Base-by-base conservation (phyloP, 2,888 invertebrate species). In the Alsophila aescularia region DNA sequence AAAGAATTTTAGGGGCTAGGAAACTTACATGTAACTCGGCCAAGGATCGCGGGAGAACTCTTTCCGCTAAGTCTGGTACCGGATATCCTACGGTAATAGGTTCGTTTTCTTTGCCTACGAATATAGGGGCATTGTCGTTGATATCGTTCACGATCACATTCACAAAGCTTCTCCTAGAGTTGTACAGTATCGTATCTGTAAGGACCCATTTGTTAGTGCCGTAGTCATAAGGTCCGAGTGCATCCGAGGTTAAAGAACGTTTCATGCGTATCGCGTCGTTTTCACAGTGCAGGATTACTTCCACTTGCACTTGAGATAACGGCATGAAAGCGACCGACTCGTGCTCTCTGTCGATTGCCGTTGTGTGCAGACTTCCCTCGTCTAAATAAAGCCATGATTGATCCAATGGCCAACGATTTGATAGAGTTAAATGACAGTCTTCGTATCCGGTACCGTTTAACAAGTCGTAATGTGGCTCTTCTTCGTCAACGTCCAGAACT, bases 111-210 rank as follows among this genome's bases (percentile, higher is more conserved):
- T 81, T 83, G 1, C 75, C 80, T 18, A 77, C 59, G 62, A 93
- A 93, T 72, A 85, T 75, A 0, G 93, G 93, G 3, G 61, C 34
- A 62, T 93, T 89, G 60, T 93, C 92, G 64, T 93, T 93, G n/a
- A 89, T 88, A 60, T 93, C 93, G 14, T 88, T 87, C 0, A 93
- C 89, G 52, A 93, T 87, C 37, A 93, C 70, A 58, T 90, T 90
- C 1, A 93, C 83, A 29, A 90, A 72, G 61, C 87, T 90, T 37
- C 83, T 73, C 58, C 83, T 77, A 0, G 84, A 67, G 51, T 90
- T 81, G 65, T 79, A 86, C 2, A 60, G 58, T 42, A 92, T 90
- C 3, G 85, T 72, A 43, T 90, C 84, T 9, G 88, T 78, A 32
- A 88, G 69, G 27, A 91, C 68, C 90, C 92, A 92, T 63, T 77